A percentile compares a stretch with the other conserved stretches of the same genome.
Evolutionary conservation across 2,888 invertebrate species (phyloP).

Genomic region (Agrotis ipsilon): DNA sequence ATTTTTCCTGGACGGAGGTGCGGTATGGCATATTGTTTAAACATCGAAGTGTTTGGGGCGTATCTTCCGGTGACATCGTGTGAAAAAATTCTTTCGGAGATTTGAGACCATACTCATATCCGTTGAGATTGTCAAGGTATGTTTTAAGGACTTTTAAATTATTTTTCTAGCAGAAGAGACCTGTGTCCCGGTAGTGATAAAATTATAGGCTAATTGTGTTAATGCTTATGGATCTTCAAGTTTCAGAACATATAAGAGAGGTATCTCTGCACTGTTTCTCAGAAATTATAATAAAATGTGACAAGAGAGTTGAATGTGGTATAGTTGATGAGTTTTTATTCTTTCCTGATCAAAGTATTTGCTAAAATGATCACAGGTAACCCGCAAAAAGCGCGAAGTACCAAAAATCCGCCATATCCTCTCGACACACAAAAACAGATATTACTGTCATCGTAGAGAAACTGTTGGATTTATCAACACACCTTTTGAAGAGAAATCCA

Average conservation of each 20-base stretch:
- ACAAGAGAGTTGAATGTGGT: too few relatives aligned
- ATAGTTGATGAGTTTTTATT: not conserved
- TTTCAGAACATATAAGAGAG: not conserved
- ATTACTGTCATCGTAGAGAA: conserved; percentile 2
- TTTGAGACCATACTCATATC: conserved; percentile 43
- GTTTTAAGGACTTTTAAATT: conserved; percentile 4
- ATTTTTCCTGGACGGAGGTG: conserved; percentile 60
- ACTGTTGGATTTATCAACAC: conserved; percentile 14
- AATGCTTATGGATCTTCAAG: not conserved
- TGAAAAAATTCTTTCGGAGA: conserved; percentile 40
- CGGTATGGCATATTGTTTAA: conserved; percentile 66
- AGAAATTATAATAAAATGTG: too few relatives aligned
- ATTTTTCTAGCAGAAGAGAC: not conserved
- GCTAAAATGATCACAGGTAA: not conserved
- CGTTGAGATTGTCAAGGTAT: conserved; percentile 8
- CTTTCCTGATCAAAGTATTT: not conserved
- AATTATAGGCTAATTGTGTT: not conserved
- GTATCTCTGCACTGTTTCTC: too few relatives aligned
- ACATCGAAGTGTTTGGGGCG: conserved; percentile 25
- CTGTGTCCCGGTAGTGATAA: not conserved
- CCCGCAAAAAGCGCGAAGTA: not conserved
- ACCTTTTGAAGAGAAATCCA: conserved; percentile 25
- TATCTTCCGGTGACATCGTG: conserved; percentile 50
- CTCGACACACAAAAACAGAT: conserved; percentile 2
- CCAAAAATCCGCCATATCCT: not conserved